A percentile compares a stretch with the other conserved stretches of the same genome.
These are phyloP conservation scores for Oxygymnocypris stewartii DNA, from an alignment of 2,113 vertebrate species.

Conservation along the genomic window DNA sequence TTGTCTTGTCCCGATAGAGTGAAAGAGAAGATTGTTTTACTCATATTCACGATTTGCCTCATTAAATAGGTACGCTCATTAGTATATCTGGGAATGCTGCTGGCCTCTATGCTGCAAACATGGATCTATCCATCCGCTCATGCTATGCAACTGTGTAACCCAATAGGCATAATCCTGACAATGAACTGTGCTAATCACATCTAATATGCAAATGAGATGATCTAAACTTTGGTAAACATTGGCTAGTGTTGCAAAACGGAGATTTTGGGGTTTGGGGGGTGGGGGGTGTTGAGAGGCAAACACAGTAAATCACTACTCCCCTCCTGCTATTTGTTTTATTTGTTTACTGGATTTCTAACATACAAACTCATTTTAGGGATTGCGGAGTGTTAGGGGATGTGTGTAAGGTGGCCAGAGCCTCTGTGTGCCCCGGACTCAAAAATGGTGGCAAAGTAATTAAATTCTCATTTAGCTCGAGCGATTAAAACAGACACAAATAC, in stretches of 20 bases:
- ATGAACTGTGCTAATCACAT: constrained; percentile 68
- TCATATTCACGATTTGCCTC: constrained; percentile 43
- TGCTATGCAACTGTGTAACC: constrained; percentile 49
- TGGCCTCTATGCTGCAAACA: constrained; percentile 38
- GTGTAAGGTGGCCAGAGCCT: constrained; percentile 12
- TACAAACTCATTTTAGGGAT: constrained; percentile 11
- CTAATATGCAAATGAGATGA: constrained; percentile 68
- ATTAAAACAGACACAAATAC: constrained; percentile 44
- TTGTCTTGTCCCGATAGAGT: constrained; percentile 28
- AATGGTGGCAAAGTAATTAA: constrained; percentile 44
- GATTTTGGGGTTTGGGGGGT: too few species aligned
- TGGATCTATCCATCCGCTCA: constrained; percentile 47
- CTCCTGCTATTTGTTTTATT: constrained; percentile 12
- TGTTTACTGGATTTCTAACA: constrained; percentile 19
- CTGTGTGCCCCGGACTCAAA: constrained; percentile 11
- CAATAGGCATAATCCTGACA: constrained; percentile 65
- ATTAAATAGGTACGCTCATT: constrained; percentile 59
- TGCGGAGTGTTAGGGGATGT: neutral
- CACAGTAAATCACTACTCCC: neutral
- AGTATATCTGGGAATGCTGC: constrained; percentile 47
- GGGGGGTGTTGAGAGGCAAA: neutral
- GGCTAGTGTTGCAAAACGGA: constrained; percentile 50
- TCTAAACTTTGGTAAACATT: constrained; percentile 62
- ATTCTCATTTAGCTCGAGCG: constrained; percentile 43
- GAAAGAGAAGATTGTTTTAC: constrained; percentile 57